Evolutionary conservation across 2,113 vertebrate genomes (phyloP).

Genomic region (Archilochus colubris): DNA sequence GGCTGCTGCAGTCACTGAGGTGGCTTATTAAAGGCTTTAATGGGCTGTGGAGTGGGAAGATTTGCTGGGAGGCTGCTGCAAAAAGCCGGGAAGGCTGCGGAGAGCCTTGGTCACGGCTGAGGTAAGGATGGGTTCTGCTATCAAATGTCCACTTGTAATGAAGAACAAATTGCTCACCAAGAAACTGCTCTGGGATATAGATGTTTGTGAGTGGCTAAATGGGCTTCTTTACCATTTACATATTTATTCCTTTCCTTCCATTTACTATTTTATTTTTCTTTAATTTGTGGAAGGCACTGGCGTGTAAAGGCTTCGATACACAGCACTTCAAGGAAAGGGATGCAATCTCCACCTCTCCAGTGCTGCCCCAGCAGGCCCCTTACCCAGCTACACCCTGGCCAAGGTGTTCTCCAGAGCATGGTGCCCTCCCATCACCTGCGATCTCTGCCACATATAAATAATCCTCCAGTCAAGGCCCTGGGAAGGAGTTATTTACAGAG

Average conservation of each 20-base stretch:
- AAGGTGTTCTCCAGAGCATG: fast-evolving
- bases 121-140: background rate
- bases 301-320: background rate
- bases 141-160: background rate
- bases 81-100: background rate
- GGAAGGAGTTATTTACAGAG: conserved; percentile 7
- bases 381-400: background rate
- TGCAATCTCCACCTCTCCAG: background rate
- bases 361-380: background rate
- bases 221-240: background rate
- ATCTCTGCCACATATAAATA: background rate
- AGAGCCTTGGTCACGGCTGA: background rate
- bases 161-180: background rate
- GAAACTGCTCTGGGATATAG: background rate
- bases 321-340: background rate
- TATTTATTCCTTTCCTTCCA: background rate
- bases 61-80: background rate
- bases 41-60: background rate
- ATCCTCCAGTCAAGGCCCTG: background rate
- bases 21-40: conserved; percentile 18
- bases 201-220: conserved; percentile 6
- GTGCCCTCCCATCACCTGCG: background rate
- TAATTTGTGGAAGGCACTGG: background rate
- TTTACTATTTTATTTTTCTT: background rate
- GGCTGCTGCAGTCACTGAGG: background rate